Evolutionary conservation across 2,888 invertebrate genomes (phyloP).

Genomic region (Ormyrus pomaceus): DNA sequence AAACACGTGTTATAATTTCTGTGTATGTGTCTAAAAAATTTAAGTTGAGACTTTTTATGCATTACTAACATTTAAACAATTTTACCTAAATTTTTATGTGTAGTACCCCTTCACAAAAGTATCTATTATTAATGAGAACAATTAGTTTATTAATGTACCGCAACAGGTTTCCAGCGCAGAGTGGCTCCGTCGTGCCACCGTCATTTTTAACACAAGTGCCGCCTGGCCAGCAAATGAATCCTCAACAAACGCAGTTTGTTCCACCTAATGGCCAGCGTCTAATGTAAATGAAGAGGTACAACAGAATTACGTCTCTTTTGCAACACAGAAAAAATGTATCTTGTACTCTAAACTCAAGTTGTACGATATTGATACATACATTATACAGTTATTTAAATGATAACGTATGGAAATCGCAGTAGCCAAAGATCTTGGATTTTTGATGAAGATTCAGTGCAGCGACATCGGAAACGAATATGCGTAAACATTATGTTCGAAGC

Average conservation of each 20-base stretch:
- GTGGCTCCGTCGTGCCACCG: slow-evolving; percentile 55
- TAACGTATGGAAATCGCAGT: slow-evolving; percentile 60
- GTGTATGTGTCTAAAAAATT: too few species aligned
- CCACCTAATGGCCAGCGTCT: slow-evolving; percentile 72
- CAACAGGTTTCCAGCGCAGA: slow-evolving; percentile 63
- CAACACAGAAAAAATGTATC: slow-evolving; percentile 37
- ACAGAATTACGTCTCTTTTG: neutral
- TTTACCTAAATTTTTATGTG: too few species aligned
- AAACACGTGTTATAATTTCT: too few species aligned
- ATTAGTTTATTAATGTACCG: slow-evolving; percentile 31
- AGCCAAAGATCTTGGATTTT: slow-evolving; percentile 69
- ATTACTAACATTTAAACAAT: too few species aligned
- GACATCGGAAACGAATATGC: slow-evolving; percentile 17
- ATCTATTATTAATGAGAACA: slow-evolving; percentile 9
- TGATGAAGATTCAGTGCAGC: slow-evolving; percentile 51
- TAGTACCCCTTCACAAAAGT: neutral
- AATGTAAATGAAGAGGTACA: slow-evolving; percentile 65
- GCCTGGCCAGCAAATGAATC: slow-evolving; percentile 40
- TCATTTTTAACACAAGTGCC: slow-evolving; percentile 66
- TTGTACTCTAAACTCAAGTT: slow-evolving; percentile 65
- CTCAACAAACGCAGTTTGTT: slow-evolving; percentile 69
- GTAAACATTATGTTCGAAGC: neutral
- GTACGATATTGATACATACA: slow-evolving; percentile 66
- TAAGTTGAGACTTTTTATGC: too few species aligned
- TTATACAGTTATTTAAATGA: slow-evolving; percentile 68